Percentiles rank a stretch among this genome's conserved stretches.
phyloP scores from a whole-genome alignment of 1,140 invertebrate genomes.

The Globodera ellingtonae region DNA sequence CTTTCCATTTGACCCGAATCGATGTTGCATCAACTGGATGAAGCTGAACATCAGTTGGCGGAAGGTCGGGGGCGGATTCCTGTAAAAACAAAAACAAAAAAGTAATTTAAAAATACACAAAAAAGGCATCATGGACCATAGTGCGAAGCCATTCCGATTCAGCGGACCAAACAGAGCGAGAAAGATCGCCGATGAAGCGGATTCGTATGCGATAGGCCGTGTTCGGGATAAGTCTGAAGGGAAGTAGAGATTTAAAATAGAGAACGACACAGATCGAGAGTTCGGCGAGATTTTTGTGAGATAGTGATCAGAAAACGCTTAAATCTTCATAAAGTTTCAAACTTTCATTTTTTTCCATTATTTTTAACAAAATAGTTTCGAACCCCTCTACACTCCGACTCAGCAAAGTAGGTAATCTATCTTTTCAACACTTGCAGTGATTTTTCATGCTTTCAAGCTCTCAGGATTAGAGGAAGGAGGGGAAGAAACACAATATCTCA shows the following conservation, averaged over 20 bases:
- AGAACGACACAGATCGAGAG: neutral
- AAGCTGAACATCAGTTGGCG: slow-evolving; percentile 80
- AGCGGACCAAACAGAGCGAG: slow-evolving; percentile 84
- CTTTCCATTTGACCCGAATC: slow-evolving; percentile 51
- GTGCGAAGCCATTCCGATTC: slow-evolving; percentile 86
- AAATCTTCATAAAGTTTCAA: neutral
- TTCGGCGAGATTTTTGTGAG: neutral
- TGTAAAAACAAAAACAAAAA: no score
- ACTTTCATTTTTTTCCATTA: neutral
- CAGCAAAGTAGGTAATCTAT: neutral
- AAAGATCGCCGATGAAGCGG: slow-evolving; percentile 92
- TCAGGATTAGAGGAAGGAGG: neutral
- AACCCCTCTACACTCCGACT: neutral
- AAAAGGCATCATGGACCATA: slow-evolving; percentile 63
- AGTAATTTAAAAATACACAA: no score
- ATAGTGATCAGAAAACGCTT: neutral
- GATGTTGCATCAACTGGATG: slow-evolving; percentile 82
- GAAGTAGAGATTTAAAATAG: neutral
- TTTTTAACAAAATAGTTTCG: neutral
- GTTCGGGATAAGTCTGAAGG: slow-evolving; percentile 77
- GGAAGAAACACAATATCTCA: neutral
- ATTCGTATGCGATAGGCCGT: slow-evolving; percentile 90
- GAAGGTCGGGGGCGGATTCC: slow-evolving; percentile 84
- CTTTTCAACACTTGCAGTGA: neutral
- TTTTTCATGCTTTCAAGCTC: neutral